Evolutionary conservation across 2,113 vertebrate genomes (phyloP).

Genomic region (Thalassarche chlororhynchos): DNA sequence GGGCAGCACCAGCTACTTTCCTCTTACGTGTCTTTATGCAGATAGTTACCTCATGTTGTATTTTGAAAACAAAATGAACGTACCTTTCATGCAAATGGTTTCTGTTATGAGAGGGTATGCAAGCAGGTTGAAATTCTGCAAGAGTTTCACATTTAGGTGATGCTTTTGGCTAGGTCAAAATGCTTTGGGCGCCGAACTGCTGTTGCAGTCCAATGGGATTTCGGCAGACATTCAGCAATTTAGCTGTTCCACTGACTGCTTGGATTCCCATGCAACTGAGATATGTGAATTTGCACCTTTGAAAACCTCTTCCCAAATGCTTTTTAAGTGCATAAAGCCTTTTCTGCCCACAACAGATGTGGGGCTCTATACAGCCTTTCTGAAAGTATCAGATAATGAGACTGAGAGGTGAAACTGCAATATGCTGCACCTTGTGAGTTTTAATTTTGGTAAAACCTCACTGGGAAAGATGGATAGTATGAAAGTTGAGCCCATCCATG

Average conservation of each 20-base stretch:
- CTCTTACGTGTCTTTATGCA: not conserved
- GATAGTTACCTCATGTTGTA: rapidly evolving
- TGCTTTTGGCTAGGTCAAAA: not conserved
- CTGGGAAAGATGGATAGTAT: conserved; percentile 12
- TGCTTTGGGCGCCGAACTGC: not conserved
- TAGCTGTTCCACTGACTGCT: not conserved
- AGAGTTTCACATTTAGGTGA: not conserved
- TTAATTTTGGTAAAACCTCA: conserved; percentile 14
- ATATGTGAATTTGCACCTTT: not conserved
- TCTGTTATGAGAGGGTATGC: not conserved
- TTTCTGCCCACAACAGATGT: not conserved
- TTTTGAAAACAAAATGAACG: rapidly evolving
- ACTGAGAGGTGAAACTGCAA: conserved; percentile 59
- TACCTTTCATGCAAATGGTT: rapidly evolving
- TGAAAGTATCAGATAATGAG: conserved; percentile 42
- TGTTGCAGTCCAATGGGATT: not conserved
- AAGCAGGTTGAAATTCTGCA: not conserved
- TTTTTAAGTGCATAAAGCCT: not conserved
- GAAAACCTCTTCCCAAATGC: not conserved
- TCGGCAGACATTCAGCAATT: not conserved
- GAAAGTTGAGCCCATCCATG: conserved; percentile 25
- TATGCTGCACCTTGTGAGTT: not conserved
- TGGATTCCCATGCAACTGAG: not conserved
- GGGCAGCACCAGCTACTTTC: not conserved
- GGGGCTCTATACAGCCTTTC: not conserved